Percentiles rank a stretch among this genome's conserved stretches.
Evolutionary conservation across 2,113 vertebrate species (phyloP).

Genomic region (Emydura subglobosa): DNA sequence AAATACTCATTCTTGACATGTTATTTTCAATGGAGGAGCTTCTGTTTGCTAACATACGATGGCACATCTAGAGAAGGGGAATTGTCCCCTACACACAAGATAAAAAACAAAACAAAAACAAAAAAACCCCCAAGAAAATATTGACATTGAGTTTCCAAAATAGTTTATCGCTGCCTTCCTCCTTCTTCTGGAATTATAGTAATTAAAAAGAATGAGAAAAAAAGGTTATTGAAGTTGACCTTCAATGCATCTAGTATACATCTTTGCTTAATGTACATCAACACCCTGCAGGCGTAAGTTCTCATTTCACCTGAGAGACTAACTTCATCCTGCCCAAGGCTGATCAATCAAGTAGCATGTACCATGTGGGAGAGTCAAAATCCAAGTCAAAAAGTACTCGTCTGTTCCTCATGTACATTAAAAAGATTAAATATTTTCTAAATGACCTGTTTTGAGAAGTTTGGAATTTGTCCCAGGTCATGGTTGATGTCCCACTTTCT

Average conservation of each 20-base stretch:
- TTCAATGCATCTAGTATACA: too few species aligned
- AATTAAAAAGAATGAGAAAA: neutral
- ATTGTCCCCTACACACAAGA: accelerated
- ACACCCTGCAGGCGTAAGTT: neutral
- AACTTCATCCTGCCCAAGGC: neutral
- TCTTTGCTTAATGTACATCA: neutral
- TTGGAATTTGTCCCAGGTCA: neutral
- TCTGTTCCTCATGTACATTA: neutral
- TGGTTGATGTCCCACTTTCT: neutral
- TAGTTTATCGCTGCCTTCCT: neutral
- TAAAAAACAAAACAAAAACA: neutral
- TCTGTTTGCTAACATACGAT: neutral
- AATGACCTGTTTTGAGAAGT: neutral
- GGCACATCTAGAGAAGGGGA: neutral
- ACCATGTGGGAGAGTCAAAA: neutral
- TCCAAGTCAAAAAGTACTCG: neutral
- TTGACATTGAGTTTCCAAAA: neutral
- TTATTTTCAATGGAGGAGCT: neutral
- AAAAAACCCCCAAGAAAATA: neutral
- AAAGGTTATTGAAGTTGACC: accelerated
- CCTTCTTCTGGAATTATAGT: neutral
- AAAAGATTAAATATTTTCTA: neutral
- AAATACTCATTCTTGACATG: neutral
- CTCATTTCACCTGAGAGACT: neutral
- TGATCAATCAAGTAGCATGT: neutral